Conservation (phyloP, 2,113 vertebrate species). For the Pluvianellus socialis region DNA sequence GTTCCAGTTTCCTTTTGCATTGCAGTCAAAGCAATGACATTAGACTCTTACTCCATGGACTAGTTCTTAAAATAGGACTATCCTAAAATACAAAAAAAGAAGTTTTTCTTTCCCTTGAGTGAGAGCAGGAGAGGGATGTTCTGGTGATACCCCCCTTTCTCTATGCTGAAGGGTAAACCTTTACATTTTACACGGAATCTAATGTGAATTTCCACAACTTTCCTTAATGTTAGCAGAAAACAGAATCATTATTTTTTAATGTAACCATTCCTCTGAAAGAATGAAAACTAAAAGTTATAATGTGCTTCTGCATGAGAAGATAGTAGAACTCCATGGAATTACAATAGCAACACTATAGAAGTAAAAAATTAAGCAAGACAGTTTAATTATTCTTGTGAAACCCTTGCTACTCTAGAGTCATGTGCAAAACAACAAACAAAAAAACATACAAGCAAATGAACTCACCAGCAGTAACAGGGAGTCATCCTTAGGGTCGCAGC, state of each 20-base stretch:
- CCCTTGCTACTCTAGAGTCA: neutral
- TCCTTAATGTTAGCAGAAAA: neutral
- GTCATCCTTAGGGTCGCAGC: neutral
- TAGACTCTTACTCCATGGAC: slow-evolving; percentile 26
- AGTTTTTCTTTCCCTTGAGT: slow-evolving; percentile 2
- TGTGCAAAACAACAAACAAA: neutral
- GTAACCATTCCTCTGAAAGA: neutral
- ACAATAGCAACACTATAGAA: neutral
- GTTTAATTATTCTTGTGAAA: neutral
- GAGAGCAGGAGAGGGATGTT: neutral
- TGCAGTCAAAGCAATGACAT: neutral
- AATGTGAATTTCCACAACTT: neutral
- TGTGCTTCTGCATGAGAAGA: neutral
- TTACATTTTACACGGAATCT: neutral
- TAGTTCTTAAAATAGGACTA: slow-evolving; percentile 49
- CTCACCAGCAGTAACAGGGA: neutral
- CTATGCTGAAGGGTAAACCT: neutral
- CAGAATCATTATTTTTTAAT: neutral
- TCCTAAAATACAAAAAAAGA: slow-evolving; percentile 1
- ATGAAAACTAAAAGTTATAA: neutral
- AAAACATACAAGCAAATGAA: neutral
- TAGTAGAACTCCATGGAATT: neutral
- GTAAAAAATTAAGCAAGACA: neutral
- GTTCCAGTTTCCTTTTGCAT: slow-evolving; percentile 37
- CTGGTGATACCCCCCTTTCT: neutral